Evolutionary conservation across 64 coral and sea anemone genomes (phyloP).

Genomic region (Pachyseris speciosa): DNA sequence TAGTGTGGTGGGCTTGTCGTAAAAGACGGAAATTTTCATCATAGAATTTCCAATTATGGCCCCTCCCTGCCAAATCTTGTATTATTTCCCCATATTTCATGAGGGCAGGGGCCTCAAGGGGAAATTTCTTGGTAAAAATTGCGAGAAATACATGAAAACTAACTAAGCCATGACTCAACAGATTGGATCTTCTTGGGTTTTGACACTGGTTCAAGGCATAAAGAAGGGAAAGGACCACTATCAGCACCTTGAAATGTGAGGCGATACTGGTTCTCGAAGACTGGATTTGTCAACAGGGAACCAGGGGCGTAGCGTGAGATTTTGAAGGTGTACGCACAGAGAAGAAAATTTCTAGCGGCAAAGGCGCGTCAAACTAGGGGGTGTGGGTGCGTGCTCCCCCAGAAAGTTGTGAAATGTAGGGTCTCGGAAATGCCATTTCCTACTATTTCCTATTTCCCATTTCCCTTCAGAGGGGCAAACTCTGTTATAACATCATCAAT

Average conservation of each 20-base stretch:
- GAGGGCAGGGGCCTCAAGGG: conserved; percentile 27
- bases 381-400: too few species aligned
- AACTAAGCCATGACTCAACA: conserved; percentile 41
- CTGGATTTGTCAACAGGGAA: background rate
- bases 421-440: too few species aligned
- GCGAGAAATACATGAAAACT: conserved; percentile 65
- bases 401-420: too few species aligned
- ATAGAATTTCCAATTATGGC: conserved; percentile 59
- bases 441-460: too few species aligned
- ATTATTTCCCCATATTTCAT: conserved; percentile 55
- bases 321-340: too few species aligned
- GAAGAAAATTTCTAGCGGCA: too few species aligned
- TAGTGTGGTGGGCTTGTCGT: background rate
- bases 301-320: too few species aligned
- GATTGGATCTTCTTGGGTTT: conserved; percentile 35
- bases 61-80: conserved; percentile 60
- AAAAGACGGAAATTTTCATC: conserved; percentile 57
- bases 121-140: conserved; percentile 42
- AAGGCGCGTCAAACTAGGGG: too few species aligned
- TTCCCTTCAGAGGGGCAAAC: too few species aligned
- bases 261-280: background rate
- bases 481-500: too few species aligned
- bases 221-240: background rate
- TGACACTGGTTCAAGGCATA: conserved; percentile 19
- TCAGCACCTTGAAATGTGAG: background rate